Conservation (phyloP, 2,797 vertebrate genomes). For the Lepidocolaptes lacrymiger region DNA sequence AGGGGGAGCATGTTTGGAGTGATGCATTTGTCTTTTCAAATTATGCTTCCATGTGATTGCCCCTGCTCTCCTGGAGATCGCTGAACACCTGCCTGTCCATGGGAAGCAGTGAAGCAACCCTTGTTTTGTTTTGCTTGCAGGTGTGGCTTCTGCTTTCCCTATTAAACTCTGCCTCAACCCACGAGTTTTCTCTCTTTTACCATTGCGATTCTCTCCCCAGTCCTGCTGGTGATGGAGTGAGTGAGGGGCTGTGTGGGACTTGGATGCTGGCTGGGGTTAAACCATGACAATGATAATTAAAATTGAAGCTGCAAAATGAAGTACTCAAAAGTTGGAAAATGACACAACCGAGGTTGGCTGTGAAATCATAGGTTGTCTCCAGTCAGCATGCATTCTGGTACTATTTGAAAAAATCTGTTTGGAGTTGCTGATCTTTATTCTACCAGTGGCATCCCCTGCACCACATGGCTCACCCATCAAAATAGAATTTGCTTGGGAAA, state of each 20-base stretch:
- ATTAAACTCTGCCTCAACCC: background rate
- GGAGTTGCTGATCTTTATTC: background rate
- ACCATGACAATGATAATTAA: background rate
- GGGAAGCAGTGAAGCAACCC: background rate
- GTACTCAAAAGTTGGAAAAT: background rate
- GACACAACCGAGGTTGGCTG: background rate
- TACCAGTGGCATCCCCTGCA: background rate
- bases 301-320: background rate
- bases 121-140: background rate
- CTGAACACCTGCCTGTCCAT: background rate
- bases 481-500: background rate
- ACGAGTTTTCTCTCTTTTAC: background rate
- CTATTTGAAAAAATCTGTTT: background rate
- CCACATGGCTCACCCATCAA: background rate
- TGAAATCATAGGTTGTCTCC: background rate
- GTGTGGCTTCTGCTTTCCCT: background rate
- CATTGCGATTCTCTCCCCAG: background rate
- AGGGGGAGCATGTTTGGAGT: background rate
- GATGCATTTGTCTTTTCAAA: rapidly evolving
- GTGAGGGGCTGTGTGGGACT: rapidly evolving
- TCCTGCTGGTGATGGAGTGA: background rate
- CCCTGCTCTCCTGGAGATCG: background rate
- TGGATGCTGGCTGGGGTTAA: background rate
- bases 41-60: too few relatives aligned
- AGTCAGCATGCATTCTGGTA: background rate